These are phyloP conservation scores for Microcebus ravelobensis DNA, from an alignment of 2,113 vertebrate species.

Conservation along the genomic window DNA sequence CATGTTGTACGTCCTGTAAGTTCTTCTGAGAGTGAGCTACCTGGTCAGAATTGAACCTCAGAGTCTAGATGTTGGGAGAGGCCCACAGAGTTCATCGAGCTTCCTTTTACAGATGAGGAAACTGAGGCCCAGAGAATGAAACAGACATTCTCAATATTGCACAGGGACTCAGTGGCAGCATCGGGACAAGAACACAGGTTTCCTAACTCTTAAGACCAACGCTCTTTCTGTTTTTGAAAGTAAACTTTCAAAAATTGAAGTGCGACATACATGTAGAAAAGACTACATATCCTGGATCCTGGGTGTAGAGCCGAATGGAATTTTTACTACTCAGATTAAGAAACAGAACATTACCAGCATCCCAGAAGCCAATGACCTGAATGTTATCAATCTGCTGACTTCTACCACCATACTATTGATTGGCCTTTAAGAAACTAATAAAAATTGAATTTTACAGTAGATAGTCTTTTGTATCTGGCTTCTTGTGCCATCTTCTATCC, in stretches of 20 bases:
- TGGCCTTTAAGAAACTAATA: not conserved
- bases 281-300: not conserved
- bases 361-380: not conserved
- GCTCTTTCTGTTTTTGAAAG: constrained; percentile 6
- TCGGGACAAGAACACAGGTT: not conserved
- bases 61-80: not conserved
- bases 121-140: not conserved
- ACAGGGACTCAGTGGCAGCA: not conserved
- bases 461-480: not conserved
- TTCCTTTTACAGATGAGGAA: not conserved
- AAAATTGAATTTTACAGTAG: not conserved
- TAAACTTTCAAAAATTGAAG: constrained; percentile 26
- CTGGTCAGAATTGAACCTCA: not conserved
- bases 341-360: not conserved
- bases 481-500: not conserved
- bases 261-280: not conserved
- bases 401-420: not conserved
- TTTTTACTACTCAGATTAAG: not conserved
- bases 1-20: not conserved
- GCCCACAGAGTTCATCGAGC: not conserved
- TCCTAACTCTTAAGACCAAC: not conserved
- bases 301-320: not conserved
- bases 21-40: not conserved
- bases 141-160: not conserved
- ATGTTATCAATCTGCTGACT: not conserved